These are phyloP conservation scores for Xanthorhoe spadicearia DNA, from an alignment of 2,888 invertebrate genomes.

Conservation along the genomic window DNA sequence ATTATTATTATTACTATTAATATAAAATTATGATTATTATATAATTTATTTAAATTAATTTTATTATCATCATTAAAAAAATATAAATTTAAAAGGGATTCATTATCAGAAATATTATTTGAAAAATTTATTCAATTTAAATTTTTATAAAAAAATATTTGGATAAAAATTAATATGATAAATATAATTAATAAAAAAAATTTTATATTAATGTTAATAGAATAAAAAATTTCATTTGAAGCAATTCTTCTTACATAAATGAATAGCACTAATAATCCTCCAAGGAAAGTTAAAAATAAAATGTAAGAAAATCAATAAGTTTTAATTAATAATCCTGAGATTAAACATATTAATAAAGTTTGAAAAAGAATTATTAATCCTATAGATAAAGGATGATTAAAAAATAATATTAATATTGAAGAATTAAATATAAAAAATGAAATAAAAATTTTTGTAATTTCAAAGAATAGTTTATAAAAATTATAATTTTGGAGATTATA, in stretches of 20 bases:
- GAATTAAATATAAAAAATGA: conserved; percentile 66
- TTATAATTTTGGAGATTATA: conserved; percentile 89
- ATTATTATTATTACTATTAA: conserved; percentile 82
- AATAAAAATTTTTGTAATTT: conserved; percentile 67
- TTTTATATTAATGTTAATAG: conserved; percentile 56
- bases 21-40: conserved; percentile 79
- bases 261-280: conserved; percentile 87
- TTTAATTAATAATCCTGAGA: conserved; percentile 75
- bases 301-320: conserved; percentile 86
- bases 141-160: conserved; percentile 54
- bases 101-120: conserved; percentile 58
- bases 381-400: conserved; percentile 82
- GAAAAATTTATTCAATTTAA: conserved; percentile 63
- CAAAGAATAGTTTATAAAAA: conserved; percentile 87
- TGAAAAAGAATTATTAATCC: conserved; percentile 82
- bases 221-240: conserved; percentile 84
- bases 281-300: conserved; percentile 86
- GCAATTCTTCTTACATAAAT: conserved; percentile 87
- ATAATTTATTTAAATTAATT: conserved; percentile 80
- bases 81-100: conserved; percentile 48
- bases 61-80: conserved; percentile 70
- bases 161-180: conserved; percentile 50
- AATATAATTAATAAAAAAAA: conserved; percentile 48
- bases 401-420: conserved; percentile 59
- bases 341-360: conserved; percentile 77